Evolutionary conservation across 2,888 invertebrate species (phyloP).

Genomic region (Teinopalpus imperialis): DNA sequence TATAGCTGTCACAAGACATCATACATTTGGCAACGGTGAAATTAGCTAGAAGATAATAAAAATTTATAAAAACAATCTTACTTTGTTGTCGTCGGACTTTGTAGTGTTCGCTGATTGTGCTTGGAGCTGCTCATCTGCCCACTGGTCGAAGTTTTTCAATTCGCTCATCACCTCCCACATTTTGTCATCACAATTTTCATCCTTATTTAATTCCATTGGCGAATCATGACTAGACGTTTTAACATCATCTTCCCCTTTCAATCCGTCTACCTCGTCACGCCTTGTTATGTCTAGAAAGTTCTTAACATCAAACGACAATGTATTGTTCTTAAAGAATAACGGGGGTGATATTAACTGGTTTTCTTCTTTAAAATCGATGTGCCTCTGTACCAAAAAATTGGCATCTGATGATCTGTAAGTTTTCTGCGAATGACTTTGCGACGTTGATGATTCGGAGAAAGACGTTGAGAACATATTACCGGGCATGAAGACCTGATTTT

Average conservation of each 20-base stretch:
- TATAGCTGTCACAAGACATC: no score
- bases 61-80: no score
- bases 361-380: constrained; percentile 50
- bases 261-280: constrained; percentile 52
- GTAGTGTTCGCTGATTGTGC: constrained; percentile 48
- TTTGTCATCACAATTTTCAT: constrained; percentile 53
- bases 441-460: constrained; percentile 55
- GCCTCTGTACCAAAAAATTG: constrained; percentile 53
- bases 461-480: constrained; percentile 54
- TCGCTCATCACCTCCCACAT: constrained; percentile 72
- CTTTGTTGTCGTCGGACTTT: constrained; percentile 68
- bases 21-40: no score
- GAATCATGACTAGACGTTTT: constrained; percentile 48
- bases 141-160: constrained; percentile 63
- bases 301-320: constrained; percentile 55
- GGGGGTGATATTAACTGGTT: constrained; percentile 52
- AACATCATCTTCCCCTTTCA: constrained; percentile 40
- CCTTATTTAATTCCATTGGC: constrained; percentile 37
- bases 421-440: constrained; percentile 40
- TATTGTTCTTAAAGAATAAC: constrained; percentile 62
- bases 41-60: no score
- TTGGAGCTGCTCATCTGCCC: constrained; percentile 70
- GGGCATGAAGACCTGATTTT: constrained; percentile 77
- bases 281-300: constrained; percentile 48
- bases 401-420: constrained; percentile 46